Evolutionary conservation across 2,113 vertebrate genomes (phyloP).

Genomic region (Osmerus mordax): DNA sequence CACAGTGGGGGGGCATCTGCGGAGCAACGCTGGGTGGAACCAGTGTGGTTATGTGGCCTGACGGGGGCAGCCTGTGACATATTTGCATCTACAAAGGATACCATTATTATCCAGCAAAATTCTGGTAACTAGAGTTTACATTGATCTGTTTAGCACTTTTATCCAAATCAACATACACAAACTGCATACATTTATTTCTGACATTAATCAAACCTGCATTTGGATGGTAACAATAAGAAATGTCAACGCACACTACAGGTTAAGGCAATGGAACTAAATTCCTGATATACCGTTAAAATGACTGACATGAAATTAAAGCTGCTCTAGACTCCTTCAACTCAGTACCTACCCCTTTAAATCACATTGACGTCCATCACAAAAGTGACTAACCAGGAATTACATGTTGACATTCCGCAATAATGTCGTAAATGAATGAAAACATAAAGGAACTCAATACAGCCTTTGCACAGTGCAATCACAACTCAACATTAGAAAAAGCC

Average conservation of each 20-base stretch:
- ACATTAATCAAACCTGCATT: conserved; percentile 61
- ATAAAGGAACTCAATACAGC: conserved; percentile 49
- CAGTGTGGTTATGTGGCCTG: too few species aligned
- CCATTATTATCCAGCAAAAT: too few species aligned
- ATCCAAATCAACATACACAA: too few species aligned
- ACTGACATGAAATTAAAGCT: conserved; percentile 82
- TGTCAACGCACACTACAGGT: conserved; percentile 78
- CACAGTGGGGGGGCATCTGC: too few species aligned
- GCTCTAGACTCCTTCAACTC: conserved; percentile 45
- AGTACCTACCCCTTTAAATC: conserved; percentile 26
- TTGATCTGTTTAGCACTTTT: too few species aligned
- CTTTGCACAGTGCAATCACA: conserved; percentile 71
- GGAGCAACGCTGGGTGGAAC: too few species aligned
- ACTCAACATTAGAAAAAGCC: conserved; percentile 65
- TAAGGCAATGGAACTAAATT: conserved; percentile 95
- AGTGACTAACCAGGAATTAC: conserved; percentile 32
- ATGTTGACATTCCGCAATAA: conserved; percentile 55
- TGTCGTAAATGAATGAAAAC: conserved; percentile 35
- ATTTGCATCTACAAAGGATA: too few species aligned
- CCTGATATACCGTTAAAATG: conserved; percentile 72
- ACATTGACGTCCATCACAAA: conserved; percentile 34
- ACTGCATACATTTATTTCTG: conserved; percentile 40
- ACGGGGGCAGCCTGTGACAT: too few species aligned
- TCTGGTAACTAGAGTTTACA: too few species aligned
- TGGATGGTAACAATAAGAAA: conserved; percentile 52